phyloP scores from a whole-genome alignment of 2,888 invertebrate species.

The Arctia plantaginis region DNA sequence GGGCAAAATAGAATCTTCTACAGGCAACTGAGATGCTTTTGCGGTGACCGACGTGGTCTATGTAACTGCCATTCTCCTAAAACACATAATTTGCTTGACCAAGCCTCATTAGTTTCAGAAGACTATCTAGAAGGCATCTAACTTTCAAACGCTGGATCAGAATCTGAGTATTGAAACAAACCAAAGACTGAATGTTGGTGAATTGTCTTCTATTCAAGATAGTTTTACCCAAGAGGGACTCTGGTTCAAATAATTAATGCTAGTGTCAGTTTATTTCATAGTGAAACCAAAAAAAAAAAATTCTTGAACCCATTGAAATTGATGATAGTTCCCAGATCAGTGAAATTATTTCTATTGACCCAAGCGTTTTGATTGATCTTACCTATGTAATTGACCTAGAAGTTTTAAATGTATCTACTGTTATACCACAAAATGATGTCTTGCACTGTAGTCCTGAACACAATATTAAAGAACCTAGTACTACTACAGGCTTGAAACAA shows the following conservation, averaged over 20 bases:
- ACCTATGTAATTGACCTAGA: constrained; percentile 12
- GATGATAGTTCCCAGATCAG: constrained; percentile 10
- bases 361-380: constrained; percentile 13
- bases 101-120: constrained; percentile 11
- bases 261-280: constrained; percentile 10
- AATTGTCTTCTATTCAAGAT: too few relatives aligned
- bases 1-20: constrained; percentile 22
- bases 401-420: constrained; percentile 4
- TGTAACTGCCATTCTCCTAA: constrained; percentile 26
- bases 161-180: constrained; percentile 5
- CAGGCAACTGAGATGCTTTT: constrained; percentile 31
- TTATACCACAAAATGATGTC: constrained; percentile 10
- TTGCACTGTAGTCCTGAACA: constrained; percentile 12
- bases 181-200: too few relatives aligned
- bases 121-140: not conserved
- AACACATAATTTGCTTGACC: constrained; percentile 9
- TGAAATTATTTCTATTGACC: constrained; percentile 12
- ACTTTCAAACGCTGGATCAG: constrained; percentile 9
- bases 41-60: constrained; percentile 24
- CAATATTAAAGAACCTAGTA: constrained; percentile 11
- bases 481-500: constrained; percentile 9
- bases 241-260: constrained; percentile 3
- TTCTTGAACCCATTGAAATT: constrained; percentile 8
- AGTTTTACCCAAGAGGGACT: constrained; percentile 9
- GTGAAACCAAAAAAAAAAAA: constrained; percentile 5